A percentile compares a stretch with the other conserved stretches of the same genome.
These are phyloP conservation scores for Ptychodera flava DNA, from an alignment of 35 echinoderm and acorn worm species.

Conservation along the genomic window DNA sequence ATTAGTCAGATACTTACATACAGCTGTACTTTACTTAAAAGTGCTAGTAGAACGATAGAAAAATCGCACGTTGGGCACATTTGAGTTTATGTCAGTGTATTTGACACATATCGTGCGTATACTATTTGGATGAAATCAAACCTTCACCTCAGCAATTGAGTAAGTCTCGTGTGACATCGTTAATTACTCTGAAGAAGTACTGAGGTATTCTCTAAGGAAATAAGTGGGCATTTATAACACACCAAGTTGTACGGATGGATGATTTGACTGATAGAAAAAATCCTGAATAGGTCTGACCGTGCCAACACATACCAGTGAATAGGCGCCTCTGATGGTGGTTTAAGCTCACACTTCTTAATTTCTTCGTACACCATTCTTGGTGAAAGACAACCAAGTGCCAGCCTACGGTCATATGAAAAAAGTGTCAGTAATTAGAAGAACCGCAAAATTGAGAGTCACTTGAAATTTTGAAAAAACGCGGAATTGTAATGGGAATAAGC, in stretches of 20 bases:
- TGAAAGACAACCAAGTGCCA: conserved; percentile 67
- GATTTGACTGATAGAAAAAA: too few species aligned
- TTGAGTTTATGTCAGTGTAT: not conserved
- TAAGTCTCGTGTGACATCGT: not conserved
- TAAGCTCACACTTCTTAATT: conserved; percentile 63
- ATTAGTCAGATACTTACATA: not conserved
- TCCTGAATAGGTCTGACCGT: too few species aligned
- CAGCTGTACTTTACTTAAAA: not conserved
- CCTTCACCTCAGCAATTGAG: not conserved
- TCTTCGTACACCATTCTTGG: conserved; percentile 60
- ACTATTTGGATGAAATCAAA: too few species aligned
- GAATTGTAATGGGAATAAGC: not conserved
- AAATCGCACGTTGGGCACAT: not conserved
- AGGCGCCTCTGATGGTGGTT: conserved; percentile 53
- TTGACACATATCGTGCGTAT: too few species aligned
- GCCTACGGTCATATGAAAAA: conserved; percentile 19
- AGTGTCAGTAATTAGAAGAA: not conserved
- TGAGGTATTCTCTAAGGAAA: not conserved
- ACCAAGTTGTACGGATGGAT: not conserved
- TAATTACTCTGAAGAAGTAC: not conserved
- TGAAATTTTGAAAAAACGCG: too few species aligned
- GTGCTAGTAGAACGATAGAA: not conserved
- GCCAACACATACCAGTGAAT: conserved; percentile 82
- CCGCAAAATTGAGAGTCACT: too few species aligned
- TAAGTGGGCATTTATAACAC: not conserved